A percentile compares a stretch with the other conserved stretches of the same genome.
phyloP scores from a whole-genome alignment of 1,140 invertebrate species.

The Xylocopa sonorina region DNA sequence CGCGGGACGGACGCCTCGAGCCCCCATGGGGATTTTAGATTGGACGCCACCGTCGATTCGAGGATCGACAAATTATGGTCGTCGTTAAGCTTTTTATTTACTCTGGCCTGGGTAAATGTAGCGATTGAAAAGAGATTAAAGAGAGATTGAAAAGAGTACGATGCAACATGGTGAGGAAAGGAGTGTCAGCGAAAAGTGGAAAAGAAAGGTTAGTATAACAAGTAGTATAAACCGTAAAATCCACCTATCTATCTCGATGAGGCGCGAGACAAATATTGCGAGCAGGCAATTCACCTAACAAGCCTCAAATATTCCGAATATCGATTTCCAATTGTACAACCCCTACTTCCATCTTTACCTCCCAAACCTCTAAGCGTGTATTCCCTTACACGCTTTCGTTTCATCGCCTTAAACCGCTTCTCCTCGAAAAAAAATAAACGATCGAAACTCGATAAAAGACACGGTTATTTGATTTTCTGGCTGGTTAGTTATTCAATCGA shows the following conservation, averaged over 20 bases:
- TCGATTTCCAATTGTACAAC: background rate
- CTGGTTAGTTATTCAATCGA: conserved; percentile 52
- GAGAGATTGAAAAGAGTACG: too few species aligned
- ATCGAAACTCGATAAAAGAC: background rate
- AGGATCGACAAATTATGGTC: too few species aligned
- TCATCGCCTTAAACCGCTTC: too few species aligned
- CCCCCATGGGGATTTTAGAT: too few species aligned
- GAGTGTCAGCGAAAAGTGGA: too few species aligned
- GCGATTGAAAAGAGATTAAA: too few species aligned
- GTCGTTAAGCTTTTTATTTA: too few species aligned
- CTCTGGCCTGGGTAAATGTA: too few species aligned
- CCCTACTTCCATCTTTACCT: background rate
- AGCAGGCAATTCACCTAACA: background rate
- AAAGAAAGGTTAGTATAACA: too few species aligned
- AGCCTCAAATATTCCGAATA: background rate
- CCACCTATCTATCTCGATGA: background rate
- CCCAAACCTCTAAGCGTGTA: background rate
- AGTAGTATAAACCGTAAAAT: too few species aligned
- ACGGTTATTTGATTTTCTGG: conserved; percentile 51
- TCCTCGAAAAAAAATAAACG: background rate
- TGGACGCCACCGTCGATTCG: too few species aligned
- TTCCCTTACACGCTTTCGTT: background rate
- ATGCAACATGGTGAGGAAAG: too few species aligned
- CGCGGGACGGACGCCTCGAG: background rate
- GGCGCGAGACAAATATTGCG: background rate